Percentiles rank a stretch among this genome's conserved stretches.
These are phyloP conservation scores for Sarcoramphus papa DNA, from an alignment of 2,797 vertebrate genomes.

Conservation along the genomic window DNA sequence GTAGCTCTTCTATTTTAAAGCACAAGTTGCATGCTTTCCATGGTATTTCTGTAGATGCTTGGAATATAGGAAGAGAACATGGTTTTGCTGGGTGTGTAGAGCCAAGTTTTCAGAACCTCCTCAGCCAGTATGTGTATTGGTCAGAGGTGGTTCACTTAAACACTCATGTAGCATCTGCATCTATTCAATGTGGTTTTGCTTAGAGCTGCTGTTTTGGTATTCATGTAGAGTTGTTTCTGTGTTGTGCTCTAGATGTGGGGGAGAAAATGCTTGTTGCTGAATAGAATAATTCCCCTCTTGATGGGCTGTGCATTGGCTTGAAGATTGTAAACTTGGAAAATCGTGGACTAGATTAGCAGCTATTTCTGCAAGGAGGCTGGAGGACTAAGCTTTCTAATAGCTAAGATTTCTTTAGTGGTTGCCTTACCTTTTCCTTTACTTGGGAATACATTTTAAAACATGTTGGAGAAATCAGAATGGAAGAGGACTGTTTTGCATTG, in stretches of 20 bases:
- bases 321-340: background rate
- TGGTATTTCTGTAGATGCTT: background rate
- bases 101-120: background rate
- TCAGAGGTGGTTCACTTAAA: background rate
- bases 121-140: rapidly evolving
- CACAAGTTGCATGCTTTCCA: background rate
- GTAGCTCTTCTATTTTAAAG: background rate
- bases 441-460: background rate
- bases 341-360: background rate
- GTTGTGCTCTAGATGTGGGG: background rate
- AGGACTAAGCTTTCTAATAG: background rate
- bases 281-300: background rate
- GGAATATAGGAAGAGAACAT: background rate
- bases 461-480: background rate
- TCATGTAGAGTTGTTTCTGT: background rate
- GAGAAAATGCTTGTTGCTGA: background rate
- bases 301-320: background rate
- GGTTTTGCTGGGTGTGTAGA: background rate
- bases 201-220: background rate
- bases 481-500: background rate
- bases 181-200: background rate
- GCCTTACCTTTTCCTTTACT: background rate
- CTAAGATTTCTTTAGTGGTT: background rate
- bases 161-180: background rate
- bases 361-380: background rate